Percentiles rank a stretch among this genome's conserved stretches.
Conservation (phyloP, 2,888 invertebrate genomes). For the Acleris emargana region DNA sequence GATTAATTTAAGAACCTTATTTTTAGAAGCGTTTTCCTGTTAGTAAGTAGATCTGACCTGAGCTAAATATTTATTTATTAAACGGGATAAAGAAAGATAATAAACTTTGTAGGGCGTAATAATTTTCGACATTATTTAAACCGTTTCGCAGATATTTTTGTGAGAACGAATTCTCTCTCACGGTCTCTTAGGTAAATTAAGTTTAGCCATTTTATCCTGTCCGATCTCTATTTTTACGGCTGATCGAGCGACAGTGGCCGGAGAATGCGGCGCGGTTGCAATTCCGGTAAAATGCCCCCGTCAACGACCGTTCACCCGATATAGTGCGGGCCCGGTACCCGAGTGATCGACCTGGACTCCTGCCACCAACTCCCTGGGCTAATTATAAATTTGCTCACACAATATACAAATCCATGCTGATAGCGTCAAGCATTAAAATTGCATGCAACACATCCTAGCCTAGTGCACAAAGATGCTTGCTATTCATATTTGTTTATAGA, state of each 20-base stretch:
- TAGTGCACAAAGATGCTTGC: conserved; percentile 53
- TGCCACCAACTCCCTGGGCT: conserved; percentile 73
- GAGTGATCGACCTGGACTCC: conserved; percentile 80
- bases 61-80: conserved; percentile 5
- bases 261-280: conserved; percentile 57
- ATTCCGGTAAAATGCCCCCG: conserved; percentile 70
- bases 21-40: conserved; percentile 5
- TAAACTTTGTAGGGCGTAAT: conserved; percentile 1
- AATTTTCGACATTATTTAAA: conserved; percentile 15
- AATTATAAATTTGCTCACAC: conserved; percentile 69
- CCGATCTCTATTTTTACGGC: conserved; percentile 37
- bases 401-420: conserved; percentile 66
- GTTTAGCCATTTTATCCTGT: conserved; percentile 35
- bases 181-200: conserved; percentile 33
- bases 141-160: conserved; percentile 19
- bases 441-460: conserved; percentile 49
- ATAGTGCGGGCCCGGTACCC: conserved; percentile 76
- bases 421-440: conserved; percentile 60
- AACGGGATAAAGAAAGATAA: background rate
- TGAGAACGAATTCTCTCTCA: conserved; percentile 31
- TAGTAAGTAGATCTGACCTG: conserved; percentile 3
- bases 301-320: conserved; percentile 77
- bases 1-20: background rate
- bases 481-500: conserved; percentile 41
- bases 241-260: conserved; percentile 37